These are phyloP conservation scores for Carollia perspicillata DNA, from an alignment of 2,113 vertebrate genomes.

Conservation along the genomic window DNA sequence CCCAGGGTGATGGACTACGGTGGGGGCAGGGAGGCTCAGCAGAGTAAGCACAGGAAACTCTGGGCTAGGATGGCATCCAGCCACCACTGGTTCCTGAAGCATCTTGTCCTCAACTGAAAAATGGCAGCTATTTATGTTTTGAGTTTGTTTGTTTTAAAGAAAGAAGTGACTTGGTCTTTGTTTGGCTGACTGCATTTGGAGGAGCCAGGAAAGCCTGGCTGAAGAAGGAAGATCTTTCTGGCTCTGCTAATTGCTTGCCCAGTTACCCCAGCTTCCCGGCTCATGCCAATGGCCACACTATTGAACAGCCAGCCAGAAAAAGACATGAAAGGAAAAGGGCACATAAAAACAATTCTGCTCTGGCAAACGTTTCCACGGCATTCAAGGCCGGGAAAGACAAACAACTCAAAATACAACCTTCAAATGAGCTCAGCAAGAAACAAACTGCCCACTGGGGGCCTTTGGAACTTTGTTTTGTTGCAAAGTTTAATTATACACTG, in stretches of 20 bases:
- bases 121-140: not conserved
- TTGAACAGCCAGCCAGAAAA: slow-evolving; percentile 28
- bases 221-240: slow-evolving; percentile 12
- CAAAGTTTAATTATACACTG: not conserved
- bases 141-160: slow-evolving; percentile 47
- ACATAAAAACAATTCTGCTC: slow-evolving; percentile 36
- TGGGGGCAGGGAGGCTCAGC: fast-evolving
- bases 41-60: not conserved
- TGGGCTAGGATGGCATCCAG: not conserved
- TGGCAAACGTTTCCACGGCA: not conserved
- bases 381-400: not conserved
- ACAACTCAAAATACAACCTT: slow-evolving; percentile 9
- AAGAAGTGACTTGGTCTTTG: slow-evolving; percentile 16
- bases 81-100: not conserved
- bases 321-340: slow-evolving; percentile 39
- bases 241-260: not conserved
- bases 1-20: not conserved
- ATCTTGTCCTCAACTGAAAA: not conserved
- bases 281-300: not conserved
- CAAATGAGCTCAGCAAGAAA: not conserved
- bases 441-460: not conserved
- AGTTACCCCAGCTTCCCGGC: not conserved
- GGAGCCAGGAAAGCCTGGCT: not conserved
- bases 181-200: not conserved
- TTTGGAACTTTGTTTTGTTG: not conserved